These are phyloP conservation scores for Miniopterus natalensis DNA, from an alignment of 2,113 vertebrate species.

Conservation along the genomic window DNA sequence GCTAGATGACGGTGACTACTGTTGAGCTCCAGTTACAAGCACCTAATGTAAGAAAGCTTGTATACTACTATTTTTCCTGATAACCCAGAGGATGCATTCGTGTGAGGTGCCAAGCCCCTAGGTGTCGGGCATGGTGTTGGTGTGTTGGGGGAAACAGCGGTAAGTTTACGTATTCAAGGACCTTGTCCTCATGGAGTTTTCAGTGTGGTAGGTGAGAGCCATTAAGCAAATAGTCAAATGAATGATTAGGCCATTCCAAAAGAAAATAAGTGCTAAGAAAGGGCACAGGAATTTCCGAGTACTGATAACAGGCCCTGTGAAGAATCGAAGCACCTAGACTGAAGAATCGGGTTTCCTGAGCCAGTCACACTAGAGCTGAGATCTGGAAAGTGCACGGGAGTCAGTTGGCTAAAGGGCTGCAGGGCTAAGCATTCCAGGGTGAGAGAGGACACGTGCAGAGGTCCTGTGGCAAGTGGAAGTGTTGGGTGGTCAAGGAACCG, in stretches of 20 bases:
- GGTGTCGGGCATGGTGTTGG: background rate
- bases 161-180: slow-evolving; percentile 44
- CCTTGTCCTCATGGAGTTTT: slow-evolving; percentile 51
- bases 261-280: slow-evolving; percentile 34
- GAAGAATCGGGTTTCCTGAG: slow-evolving; percentile 32
- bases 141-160: background rate
- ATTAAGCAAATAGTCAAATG: slow-evolving; percentile 35
- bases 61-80: background rate
- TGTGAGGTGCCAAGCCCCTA: background rate
- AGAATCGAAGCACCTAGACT: background rate
- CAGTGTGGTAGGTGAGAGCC: background rate
- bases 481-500: background rate
- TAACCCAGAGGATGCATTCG: background rate
- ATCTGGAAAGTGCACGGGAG: background rate
- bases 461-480: background rate
- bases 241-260: slow-evolving; percentile 21
- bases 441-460: background rate
- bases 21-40: background rate
- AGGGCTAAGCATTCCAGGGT: background rate
- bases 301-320: background rate
- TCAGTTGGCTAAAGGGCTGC: slow-evolving; percentile 27
- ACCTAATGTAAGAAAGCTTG: background rate
- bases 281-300: background rate
- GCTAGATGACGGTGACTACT: background rate
- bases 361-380: background rate